phyloP scores from a whole-genome alignment of 2,113 vertebrate species.

The Dromaius novaehollandiae region DNA sequence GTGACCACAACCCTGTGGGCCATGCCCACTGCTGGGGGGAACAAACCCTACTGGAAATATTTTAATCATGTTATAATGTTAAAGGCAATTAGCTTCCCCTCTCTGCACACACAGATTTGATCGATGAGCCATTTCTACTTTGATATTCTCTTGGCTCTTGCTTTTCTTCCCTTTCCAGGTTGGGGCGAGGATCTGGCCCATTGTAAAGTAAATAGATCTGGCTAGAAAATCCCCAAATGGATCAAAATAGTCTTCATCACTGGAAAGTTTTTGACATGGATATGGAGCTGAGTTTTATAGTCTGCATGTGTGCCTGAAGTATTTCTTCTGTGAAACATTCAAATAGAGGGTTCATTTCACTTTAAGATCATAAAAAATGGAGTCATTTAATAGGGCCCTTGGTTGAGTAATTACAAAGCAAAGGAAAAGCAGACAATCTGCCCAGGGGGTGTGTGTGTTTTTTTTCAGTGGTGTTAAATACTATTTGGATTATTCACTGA shows the following conservation, averaged over 20 bases:
- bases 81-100: slow-evolving; percentile 31
- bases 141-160: not conserved
- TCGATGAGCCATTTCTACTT: not conserved
- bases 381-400: slow-evolving; percentile 70
- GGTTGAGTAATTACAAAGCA: slow-evolving; percentile 63
- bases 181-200: not conserved
- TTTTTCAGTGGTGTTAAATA: slow-evolving; percentile 75
- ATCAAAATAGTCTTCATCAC: not conserved
- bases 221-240: not conserved
- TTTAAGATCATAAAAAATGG: slow-evolving; percentile 61
- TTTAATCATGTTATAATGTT: slow-evolving; percentile 7
- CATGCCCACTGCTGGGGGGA: not conserved
- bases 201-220: not conserved
- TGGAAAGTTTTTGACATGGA: slow-evolving; percentile 35
- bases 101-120: not conserved
- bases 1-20: not conserved
- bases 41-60: slow-evolving; percentile 18
- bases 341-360: slow-evolving; percentile 53
- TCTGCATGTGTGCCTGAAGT: not conserved
- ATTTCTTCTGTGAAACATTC: slow-evolving; percentile 34
- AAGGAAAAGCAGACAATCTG: slow-evolving; percentile 67
- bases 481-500: slow-evolving; percentile 78
- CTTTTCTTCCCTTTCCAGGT: slow-evolving; percentile 4
- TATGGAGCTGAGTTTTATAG: slow-evolving; percentile 3
- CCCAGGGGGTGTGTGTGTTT: slow-evolving; percentile 36